Conservation (phyloP, 2,888 invertebrate genomes). For the Rhingia rostrata region DNA sequence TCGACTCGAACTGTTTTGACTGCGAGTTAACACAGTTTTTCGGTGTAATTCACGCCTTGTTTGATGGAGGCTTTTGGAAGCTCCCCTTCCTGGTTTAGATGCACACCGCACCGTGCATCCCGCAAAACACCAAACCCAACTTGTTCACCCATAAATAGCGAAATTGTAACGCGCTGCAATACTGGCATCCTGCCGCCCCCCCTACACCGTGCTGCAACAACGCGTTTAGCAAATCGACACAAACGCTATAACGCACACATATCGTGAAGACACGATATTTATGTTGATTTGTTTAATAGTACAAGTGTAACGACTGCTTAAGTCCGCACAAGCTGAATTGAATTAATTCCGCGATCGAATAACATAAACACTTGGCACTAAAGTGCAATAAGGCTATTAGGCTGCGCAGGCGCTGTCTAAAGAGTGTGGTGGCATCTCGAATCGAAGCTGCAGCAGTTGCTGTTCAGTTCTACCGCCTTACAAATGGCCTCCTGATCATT, state of each 20-base stretch:
- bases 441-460: slow-evolving; percentile 20
- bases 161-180: slow-evolving; percentile 41
- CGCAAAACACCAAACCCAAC: slow-evolving; percentile 41
- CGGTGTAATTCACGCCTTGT: slow-evolving; percentile 72
- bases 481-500: slow-evolving; percentile 73
- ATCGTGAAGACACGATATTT: slow-evolving; percentile 74
- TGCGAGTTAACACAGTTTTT: slow-evolving; percentile 71
- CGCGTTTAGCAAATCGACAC: slow-evolving; percentile 66
- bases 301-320: slow-evolving; percentile 75
- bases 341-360: slow-evolving; percentile 74
- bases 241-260: slow-evolving; percentile 50
- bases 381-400: slow-evolving; percentile 73
- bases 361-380: slow-evolving; percentile 73
- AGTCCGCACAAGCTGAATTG: slow-evolving; percentile 68
- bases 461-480: slow-evolving; percentile 57
- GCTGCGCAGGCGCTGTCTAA: slow-evolving; percentile 48
- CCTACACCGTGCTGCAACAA: slow-evolving; percentile 26
- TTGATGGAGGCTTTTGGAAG: slow-evolving; percentile 31
- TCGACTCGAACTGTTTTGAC: slow-evolving; percentile 62
- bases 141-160: slow-evolving; percentile 59
- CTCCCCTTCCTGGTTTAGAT: slow-evolving; percentile 47
- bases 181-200: slow-evolving; percentile 5
- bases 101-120: neutral
- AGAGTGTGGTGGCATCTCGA: slow-evolving; percentile 61
- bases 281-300: slow-evolving; percentile 74